Conservation (phyloP, 2,113 vertebrate genomes). For the Antechinus stuartii region DNA sequence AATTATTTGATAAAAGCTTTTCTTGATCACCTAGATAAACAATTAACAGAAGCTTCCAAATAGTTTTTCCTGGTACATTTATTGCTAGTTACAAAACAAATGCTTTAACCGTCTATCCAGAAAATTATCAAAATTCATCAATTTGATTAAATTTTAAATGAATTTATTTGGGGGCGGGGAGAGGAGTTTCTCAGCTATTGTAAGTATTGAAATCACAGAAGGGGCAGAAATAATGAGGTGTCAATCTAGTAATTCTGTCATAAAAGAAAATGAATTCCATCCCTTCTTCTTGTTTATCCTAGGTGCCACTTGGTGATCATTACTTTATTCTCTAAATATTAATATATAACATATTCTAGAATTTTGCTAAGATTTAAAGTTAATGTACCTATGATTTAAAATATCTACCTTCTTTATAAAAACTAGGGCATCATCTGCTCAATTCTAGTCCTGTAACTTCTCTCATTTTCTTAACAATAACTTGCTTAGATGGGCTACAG, state of each 20-base stretch:
- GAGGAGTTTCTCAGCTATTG: background rate
- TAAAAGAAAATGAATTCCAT: background rate
- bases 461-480: background rate
- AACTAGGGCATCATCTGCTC: background rate
- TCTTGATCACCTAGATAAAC: conserved; percentile 44
- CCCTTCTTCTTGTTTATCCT: background rate
- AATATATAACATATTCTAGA: background rate
- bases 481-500: too few species aligned
- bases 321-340: background rate
- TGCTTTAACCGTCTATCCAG: background rate
- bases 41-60: conserved; percentile 39
- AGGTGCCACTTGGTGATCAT: background rate
- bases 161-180: background rate
- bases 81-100: background rate
- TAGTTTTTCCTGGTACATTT: background rate
- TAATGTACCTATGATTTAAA: background rate
- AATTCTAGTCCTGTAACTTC: background rate
- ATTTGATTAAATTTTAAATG: background rate
- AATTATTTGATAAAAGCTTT: conserved; percentile 31
- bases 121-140: background rate
- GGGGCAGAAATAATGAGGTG: background rate
- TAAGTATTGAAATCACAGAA: background rate
- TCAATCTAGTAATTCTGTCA: background rate
- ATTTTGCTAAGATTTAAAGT: background rate
- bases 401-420: background rate